These are phyloP conservation scores for Ficedula albicollis DNA, from an alignment of 2,797 vertebrate genomes.

Conservation along the genomic window DNA sequence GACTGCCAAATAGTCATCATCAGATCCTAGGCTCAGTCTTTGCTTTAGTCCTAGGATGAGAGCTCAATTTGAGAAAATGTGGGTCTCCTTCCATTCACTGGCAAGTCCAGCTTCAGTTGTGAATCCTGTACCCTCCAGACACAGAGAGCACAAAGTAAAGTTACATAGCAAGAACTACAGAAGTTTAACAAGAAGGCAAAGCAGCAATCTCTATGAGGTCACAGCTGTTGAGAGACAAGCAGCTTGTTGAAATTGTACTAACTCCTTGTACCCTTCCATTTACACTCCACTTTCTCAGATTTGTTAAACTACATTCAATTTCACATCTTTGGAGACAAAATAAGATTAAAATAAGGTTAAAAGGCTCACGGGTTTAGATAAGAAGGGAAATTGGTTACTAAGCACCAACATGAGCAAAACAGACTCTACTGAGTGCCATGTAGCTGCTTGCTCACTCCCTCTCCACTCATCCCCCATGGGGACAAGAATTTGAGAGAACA, in stretches of 20 bases:
- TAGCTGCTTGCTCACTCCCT: fast-evolving
- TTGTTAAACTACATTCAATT: neutral
- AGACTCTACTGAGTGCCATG: fast-evolving
- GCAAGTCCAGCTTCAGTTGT: fast-evolving
- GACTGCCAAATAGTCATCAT: neutral
- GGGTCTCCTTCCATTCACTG: neutral
- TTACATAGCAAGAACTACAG: neutral
- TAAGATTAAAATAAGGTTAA: neutral
- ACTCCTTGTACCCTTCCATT: neutral
- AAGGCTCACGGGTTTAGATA: neutral
- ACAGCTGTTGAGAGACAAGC: neutral
- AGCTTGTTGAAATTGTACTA: neutral
- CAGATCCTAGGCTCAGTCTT: neutral
- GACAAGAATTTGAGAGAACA: neutral
- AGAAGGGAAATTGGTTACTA: neutral
- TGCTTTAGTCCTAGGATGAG: neutral
- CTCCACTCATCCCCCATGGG: fast-evolving
- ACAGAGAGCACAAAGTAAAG: neutral
- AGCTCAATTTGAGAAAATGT: fast-evolving
- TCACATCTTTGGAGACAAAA: neutral
- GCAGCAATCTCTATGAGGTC: neutral
- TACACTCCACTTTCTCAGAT: neutral
- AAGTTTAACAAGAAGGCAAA: neutral
- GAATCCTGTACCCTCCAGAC: neutral
- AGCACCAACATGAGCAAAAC: neutral